phyloP scores from a whole-genome alignment of 2,797 vertebrate genomes.

The Danio tinwini region DNA sequence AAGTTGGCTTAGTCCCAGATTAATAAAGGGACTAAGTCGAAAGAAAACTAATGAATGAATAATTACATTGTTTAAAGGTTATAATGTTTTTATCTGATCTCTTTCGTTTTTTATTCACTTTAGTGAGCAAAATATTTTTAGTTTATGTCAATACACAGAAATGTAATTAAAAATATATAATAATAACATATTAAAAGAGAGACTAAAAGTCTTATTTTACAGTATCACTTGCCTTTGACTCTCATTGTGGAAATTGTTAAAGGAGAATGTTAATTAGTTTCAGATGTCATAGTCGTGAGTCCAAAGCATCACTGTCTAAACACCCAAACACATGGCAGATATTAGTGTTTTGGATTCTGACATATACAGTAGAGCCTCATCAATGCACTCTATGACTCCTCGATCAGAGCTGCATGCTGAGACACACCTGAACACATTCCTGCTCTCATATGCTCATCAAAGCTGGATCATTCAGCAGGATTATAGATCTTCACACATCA shows the following conservation, averaged over 20 bases:
- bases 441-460: constrained; percentile 21
- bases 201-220: not conserved
- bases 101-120: too few relatives aligned
- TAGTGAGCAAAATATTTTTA: too few relatives aligned
- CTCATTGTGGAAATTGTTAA: not conserved
- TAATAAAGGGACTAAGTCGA: too few relatives aligned
- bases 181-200: not conserved
- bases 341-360: not conserved
- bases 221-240: not conserved
- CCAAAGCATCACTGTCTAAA: not conserved
- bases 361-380: not conserved
- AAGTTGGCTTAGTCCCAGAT: too few relatives aligned
- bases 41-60: too few relatives aligned
- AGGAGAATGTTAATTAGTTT: not conserved
- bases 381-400: not conserved
- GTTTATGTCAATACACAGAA: too few relatives aligned
- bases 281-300: not conserved
- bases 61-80: too few relatives aligned
- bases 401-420: not conserved
- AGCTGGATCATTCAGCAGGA: constrained; percentile 23
- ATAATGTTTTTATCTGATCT: too few relatives aligned
- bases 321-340: not conserved
- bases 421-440: constrained; percentile 18
- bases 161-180: not conserved
- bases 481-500: constrained; percentile 6